Evolutionary conservation across 1,140 invertebrate species (phyloP).

Genomic region (Ptiloglossa arizonensis): DNA sequence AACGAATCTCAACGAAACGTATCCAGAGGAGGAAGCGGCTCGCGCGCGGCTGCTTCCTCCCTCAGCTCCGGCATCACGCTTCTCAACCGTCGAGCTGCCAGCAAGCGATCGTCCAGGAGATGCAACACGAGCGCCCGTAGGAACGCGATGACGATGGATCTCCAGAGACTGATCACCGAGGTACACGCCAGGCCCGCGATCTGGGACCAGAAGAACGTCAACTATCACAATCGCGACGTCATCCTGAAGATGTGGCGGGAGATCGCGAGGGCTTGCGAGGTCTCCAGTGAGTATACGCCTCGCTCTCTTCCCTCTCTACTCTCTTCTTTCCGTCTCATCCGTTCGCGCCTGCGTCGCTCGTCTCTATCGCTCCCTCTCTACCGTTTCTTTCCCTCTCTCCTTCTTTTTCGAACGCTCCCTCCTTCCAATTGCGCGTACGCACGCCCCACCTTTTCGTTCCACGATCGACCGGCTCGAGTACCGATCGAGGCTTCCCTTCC

Average conservation of each 20-base stretch:
- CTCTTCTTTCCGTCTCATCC: constrained; percentile 8
- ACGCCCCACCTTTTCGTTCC: not conserved
- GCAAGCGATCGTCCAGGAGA: constrained; percentile 64
- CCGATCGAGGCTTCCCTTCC: not conserved
- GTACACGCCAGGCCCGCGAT: constrained; percentile 72
- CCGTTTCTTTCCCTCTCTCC: not conserved
- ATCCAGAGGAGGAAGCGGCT: constrained; percentile 59
- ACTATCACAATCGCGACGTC: constrained; percentile 73
- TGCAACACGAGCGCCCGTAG: constrained; percentile 64
- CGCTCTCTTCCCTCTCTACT: not conserved
- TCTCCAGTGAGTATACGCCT: constrained; percentile 69
- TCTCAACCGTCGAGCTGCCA: constrained; percentile 55
- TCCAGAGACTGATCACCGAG: constrained; percentile 70
- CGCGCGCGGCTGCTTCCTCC: constrained; percentile 63
- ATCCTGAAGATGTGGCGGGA: constrained; percentile 72
- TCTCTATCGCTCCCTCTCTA: not conserved
- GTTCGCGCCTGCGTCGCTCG: not conserved
- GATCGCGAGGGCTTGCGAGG: constrained; percentile 71
- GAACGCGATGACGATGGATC: constrained; percentile 68
- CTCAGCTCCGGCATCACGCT: constrained; percentile 59
- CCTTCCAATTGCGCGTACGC: too few relatives aligned
- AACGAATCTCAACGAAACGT: constrained; percentile 53
- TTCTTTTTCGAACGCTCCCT: not conserved
- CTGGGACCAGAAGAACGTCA: constrained; percentile 73
- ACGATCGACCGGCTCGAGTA: not conserved